These are phyloP conservation scores for Sinopyrophorus schimmeli DNA, from an alignment of 2,888 invertebrate species.

Conservation along the genomic window DNA sequence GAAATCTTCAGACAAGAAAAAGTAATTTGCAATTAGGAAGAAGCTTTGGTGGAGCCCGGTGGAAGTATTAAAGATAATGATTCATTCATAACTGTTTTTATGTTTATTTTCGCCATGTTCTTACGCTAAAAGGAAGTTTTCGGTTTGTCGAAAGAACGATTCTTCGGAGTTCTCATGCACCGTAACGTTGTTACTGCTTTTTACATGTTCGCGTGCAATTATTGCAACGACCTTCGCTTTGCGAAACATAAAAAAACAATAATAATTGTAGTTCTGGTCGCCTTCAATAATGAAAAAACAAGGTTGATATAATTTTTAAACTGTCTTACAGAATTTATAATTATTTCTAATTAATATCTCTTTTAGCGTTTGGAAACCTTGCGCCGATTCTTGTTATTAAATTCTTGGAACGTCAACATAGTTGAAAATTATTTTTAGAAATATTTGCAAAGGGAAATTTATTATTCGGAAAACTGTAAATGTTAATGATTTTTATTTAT, in stretches of 20 bases:
- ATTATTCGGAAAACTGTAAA: too few species aligned
- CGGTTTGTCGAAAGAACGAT: constrained; percentile 1
- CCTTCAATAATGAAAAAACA: too few species aligned
- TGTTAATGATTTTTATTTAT: too few species aligned
- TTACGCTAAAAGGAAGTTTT: not conserved
- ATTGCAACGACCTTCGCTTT: constrained; percentile 10
- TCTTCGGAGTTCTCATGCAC: constrained; percentile 4
- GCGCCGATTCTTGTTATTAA: too few species aligned
- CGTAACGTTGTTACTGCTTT: constrained; percentile 7
- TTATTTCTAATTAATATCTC: too few species aligned
- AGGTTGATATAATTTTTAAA: too few species aligned
- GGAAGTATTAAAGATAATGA: constrained; percentile 1
- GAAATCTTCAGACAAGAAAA: not conserved
- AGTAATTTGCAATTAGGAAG: constrained; percentile 8
- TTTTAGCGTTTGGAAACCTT: too few species aligned
- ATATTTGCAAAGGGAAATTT: too few species aligned
- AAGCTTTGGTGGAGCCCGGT: too few species aligned
- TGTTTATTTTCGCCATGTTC: constrained; percentile 1
- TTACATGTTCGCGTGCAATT: constrained; percentile 3
- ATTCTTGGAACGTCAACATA: too few species aligned
- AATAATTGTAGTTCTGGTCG: constrained; percentile 5
- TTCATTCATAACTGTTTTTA: constrained; percentile 8
- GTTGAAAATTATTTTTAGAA: too few species aligned
- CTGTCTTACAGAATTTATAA: too few species aligned
- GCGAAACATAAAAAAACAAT: constrained; percentile 14